A percentile compares a stretch with the other conserved stretches of the same genome.
These are phyloP conservation scores for Lycocorax pyrrhopterus DNA, from an alignment of 2,113 vertebrate genomes.

Conservation along the genomic window DNA sequence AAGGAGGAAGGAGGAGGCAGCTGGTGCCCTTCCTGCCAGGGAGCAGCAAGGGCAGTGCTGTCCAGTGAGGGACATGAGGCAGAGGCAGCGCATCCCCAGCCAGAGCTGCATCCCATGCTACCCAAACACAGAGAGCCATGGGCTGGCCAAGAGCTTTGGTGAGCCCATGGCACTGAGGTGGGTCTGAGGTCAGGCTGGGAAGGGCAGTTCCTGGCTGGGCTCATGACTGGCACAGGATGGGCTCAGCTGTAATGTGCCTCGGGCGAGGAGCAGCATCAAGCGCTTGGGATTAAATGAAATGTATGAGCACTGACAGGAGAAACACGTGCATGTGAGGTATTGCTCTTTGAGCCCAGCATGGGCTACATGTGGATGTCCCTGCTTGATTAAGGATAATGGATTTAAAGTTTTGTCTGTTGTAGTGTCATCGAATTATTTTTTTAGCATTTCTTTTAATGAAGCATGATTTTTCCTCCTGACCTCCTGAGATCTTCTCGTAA, in stretches of 20 bases:
- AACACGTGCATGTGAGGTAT: background rate
- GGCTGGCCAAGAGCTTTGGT: background rate
- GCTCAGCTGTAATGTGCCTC: rapidly evolving
- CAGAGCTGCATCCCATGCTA: background rate
- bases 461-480: background rate
- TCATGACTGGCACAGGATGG: rapidly evolving
- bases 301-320: background rate
- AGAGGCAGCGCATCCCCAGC: rapidly evolving
- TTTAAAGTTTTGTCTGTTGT: background rate
- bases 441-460: background rate
- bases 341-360: background rate
- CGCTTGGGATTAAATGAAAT: background rate
- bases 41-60: background rate
- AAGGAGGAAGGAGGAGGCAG: background rate
- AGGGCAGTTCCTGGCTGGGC: background rate
- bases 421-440: background rate
- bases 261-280: background rate
- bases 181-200: background rate
- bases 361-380: background rate
- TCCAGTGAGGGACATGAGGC: rapidly evolving
- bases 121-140: rapidly evolving
- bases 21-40: background rate
- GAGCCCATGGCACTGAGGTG: background rate
- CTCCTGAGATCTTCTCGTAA: background rate
- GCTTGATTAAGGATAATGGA: background rate